Evolutionary conservation across 2,113 vertebrate genomes (phyloP), one percentile per base, ranked within the genome.

Genomic region (Phylloscopus trochiloides): DNA sequence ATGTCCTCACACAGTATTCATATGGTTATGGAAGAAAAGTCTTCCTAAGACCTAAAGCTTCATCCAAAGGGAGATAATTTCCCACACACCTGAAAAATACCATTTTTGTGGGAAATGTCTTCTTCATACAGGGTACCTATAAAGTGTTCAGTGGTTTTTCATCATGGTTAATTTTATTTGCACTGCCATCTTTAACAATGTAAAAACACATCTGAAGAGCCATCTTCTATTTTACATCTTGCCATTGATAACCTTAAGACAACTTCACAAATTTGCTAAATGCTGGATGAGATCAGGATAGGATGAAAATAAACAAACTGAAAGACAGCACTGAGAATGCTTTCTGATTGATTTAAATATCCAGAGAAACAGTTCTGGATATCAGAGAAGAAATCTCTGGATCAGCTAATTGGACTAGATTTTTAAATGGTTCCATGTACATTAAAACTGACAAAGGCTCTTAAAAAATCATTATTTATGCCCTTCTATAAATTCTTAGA

Each of bases 401-500:
- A 91, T 77, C 59, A 89, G 9, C n/a, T 92, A 90, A 90, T 90
- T 76, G 26, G 68, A 80, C 65, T 71, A 77, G 59, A 86, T 86
- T 80, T 92, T 89, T 81, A 24, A 88, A 86, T 78, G 31, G 14
- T 67, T 55, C 43, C 75, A 19, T 48, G 8, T 72, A 52, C 66
- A 94, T 85, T 84, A 78, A 88, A 95, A 87, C 68, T 86, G 88
- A 86, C 63, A 94, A 83, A 77, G 4, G 21, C 32, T 62, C 59
- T 94, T 34, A 26, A 92, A 92, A 92, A 85, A 61, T 51, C 22
- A 31, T 62, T 90, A 76, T 93, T 94, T 93, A 74, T 92, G 51
- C 43, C 31, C 12, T 78, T 90, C 78, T 77, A 45, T 70, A 94
- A 88, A 84, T 86, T 59, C 20, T 70, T 67, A 62, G 9, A 91